Percentiles rank a stretch among this genome's conserved stretches.
These are phyloP conservation scores for Camelus bactrianus DNA, from an alignment of 2,113 vertebrate species.

Conservation along the genomic window DNA sequence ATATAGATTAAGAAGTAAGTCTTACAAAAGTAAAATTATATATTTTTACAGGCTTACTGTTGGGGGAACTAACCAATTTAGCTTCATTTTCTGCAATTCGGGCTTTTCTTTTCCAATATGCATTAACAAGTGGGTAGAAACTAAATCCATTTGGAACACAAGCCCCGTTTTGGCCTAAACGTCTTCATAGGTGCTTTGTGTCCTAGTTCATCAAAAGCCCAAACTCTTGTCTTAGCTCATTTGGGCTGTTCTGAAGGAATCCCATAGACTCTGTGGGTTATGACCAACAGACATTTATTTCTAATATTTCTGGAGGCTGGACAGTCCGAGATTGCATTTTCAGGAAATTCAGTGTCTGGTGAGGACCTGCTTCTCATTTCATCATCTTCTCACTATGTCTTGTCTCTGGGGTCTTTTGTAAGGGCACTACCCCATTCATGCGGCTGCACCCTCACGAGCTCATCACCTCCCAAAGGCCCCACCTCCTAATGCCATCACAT, in stretches of 20 bases:
- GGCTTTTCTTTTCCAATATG: neutral
- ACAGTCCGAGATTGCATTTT: neutral
- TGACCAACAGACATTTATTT: neutral
- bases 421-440: neutral
- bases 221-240: neutral
- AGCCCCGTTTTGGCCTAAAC: neutral
- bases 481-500: neutral
- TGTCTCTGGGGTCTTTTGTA: neutral
- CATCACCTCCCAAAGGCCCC: neutral
- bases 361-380: neutral
- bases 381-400: neutral
- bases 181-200: neutral
- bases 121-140: neutral
- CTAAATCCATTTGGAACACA: neutral
- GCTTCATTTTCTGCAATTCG: neutral
- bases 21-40: neutral
- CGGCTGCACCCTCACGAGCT: neutral
- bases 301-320: neutral
- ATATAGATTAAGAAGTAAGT: neutral
- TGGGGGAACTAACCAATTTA: neutral
- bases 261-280: neutral
- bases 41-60: neutral
- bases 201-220: no score
- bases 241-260: neutral
- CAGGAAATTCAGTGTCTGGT: neutral